Percentiles rank a stretch among this genome's conserved stretches.
These are phyloP conservation scores for Pleuronectes platessa DNA, from an alignment of 2,113 vertebrate genomes.

Conservation along the genomic window DNA sequence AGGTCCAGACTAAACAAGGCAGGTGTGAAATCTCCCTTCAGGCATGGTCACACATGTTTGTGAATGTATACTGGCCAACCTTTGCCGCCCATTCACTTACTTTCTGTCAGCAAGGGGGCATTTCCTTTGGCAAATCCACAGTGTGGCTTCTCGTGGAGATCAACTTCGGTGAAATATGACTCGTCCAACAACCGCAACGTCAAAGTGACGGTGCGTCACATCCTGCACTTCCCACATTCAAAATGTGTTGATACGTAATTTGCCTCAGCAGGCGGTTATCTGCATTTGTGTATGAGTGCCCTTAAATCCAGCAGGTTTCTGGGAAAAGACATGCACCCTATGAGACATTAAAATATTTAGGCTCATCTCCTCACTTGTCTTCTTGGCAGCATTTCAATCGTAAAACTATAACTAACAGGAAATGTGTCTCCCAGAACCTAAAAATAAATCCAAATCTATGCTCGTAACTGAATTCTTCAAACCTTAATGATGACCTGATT, in stretches of 20 bases:
- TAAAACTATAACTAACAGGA: background rate
- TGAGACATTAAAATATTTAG: background rate
- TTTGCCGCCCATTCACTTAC: too few species aligned
- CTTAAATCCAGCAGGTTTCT: background rate
- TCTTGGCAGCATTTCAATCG: background rate
- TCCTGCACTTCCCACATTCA: too few species aligned
- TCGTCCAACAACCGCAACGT: too few species aligned
- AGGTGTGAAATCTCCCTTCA: too few species aligned
- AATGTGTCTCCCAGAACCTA: background rate
- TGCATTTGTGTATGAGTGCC: background rate
- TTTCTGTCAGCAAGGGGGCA: too few species aligned
- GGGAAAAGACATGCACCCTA: background rate
- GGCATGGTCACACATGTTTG: too few species aligned
- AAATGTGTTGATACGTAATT: background rate
- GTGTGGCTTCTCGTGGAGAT: too few species aligned
- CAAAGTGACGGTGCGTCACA: too few species aligned
- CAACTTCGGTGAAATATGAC: too few species aligned
- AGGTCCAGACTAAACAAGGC: too few species aligned
- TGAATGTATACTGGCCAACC: too few species aligned
- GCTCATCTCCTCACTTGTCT: background rate
- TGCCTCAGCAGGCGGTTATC: background rate
- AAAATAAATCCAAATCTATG: background rate
- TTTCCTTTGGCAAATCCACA: too few species aligned
- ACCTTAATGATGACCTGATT: slow-evolving; percentile 13
- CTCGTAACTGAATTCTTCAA: background rate